Conservation (phyloP, 2,113 vertebrate species). For the Abramis brama region DNA sequence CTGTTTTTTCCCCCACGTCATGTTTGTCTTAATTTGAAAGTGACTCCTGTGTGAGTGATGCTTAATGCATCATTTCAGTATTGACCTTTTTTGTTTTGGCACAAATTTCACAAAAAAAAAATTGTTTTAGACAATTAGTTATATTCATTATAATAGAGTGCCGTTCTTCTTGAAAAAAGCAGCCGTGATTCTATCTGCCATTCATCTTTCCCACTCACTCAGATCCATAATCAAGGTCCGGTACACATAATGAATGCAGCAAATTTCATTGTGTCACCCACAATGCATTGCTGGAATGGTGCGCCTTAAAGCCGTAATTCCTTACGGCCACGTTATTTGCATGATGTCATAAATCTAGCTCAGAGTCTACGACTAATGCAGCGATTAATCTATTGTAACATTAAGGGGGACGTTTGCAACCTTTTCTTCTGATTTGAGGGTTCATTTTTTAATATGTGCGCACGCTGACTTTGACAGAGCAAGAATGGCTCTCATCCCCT, state of each 20-base stretch:
- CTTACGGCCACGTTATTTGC: slow-evolving; percentile 53
- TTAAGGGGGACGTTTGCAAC: slow-evolving; percentile 42
- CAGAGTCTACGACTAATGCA: slow-evolving; percentile 12
- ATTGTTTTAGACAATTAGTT: background rate
- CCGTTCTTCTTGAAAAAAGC: background rate
- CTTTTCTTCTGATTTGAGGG: slow-evolving; percentile 43
- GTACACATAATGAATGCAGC: slow-evolving; percentile 47
- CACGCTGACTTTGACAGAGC: background rate
- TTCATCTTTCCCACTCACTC: slow-evolving; percentile 39
- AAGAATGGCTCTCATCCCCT: slow-evolving; percentile 5
- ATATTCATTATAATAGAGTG: background rate
- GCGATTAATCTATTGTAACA: slow-evolving; percentile 42
- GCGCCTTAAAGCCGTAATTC: slow-evolving; percentile 40
- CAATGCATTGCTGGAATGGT: slow-evolving; percentile 31
- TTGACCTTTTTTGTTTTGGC: too few relatives aligned
- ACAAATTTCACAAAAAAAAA: too few relatives aligned
- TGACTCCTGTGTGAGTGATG: too few relatives aligned
- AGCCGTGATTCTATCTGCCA: slow-evolving; percentile 12
- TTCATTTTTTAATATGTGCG: slow-evolving; percentile 26
- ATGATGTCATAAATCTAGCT: slow-evolving; percentile 52
- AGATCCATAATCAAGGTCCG: slow-evolving; percentile 54
- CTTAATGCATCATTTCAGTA: too few relatives aligned
- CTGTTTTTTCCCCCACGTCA: too few relatives aligned
- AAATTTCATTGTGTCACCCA: slow-evolving; percentile 38
- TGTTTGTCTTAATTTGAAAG: too few relatives aligned